phyloP scores from a whole-genome alignment of 2,113 vertebrate genomes.

The Anoplopoma fimbria region DNA sequence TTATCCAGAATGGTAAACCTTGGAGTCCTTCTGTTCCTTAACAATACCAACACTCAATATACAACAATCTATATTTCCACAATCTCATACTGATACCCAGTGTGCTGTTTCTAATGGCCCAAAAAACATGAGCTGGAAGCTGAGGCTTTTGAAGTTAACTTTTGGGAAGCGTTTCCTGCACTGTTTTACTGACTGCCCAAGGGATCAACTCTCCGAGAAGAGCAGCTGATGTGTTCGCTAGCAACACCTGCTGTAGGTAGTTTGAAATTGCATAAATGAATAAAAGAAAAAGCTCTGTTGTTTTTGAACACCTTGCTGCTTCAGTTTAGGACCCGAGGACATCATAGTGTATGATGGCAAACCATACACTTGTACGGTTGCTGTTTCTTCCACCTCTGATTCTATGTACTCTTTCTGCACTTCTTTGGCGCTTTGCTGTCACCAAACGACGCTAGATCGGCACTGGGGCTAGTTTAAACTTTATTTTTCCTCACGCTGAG shows the following conservation, averaged over 20 bases:
- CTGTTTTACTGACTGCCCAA: too few species aligned
- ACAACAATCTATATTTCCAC: too few species aligned
- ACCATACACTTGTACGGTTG: slow-evolving; percentile 13
- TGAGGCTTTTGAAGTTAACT: too few species aligned
- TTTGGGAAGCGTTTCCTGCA: neutral
- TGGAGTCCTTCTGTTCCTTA: too few species aligned
- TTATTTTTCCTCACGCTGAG: slow-evolving; percentile 33
- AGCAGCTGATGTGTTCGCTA: neutral
- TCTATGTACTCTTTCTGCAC: too few species aligned
- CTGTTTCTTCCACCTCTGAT: slow-evolving; percentile 10
- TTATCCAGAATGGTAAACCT: too few species aligned
- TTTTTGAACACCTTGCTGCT: neutral
- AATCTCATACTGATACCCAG: too few species aligned
- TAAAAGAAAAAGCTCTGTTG: neutral
- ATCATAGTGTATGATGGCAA: slow-evolving; percentile 41
- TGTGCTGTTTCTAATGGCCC: neutral
- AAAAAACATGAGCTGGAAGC: neutral
- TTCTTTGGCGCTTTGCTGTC: too few species aligned
- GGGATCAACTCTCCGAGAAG: too few species aligned
- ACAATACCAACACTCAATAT: too few species aligned
- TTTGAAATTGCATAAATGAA: neutral
- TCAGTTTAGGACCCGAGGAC: slow-evolving; percentile 28
- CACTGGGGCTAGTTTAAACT: slow-evolving; percentile 32
- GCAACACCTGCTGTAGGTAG: slow-evolving; percentile 17
- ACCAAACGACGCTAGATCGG: too few species aligned